Percentiles rank a stretch among this genome's conserved stretches.
Conservation (phyloP, 2,113 vertebrate genomes). For the Sturnus vulgaris region DNA sequence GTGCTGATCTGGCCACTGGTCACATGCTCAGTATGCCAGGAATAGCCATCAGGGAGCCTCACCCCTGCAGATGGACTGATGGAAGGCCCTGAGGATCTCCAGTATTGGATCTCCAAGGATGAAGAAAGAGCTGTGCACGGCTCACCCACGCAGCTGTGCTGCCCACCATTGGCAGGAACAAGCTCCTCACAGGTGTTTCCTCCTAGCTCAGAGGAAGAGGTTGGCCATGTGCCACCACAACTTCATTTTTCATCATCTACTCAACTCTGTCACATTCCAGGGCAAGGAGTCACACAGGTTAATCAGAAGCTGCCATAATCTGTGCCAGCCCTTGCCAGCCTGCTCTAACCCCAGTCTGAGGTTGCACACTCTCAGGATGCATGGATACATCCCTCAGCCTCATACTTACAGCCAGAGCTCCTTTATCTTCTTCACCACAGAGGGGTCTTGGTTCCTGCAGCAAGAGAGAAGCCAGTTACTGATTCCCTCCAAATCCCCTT, state of each 20-base stretch:
- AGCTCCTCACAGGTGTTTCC: not conserved
- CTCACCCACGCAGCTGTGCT: not conserved
- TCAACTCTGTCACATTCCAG: not conserved
- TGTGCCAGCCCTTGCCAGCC: not conserved
- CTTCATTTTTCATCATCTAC: not conserved
- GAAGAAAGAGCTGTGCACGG: not conserved
- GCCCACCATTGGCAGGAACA: not conserved
- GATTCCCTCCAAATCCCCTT: not conserved
- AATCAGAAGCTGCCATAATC: not conserved
- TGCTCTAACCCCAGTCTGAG: not conserved
- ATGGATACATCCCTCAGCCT: not conserved
- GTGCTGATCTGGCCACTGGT: not conserved
- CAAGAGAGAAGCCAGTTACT: not conserved
- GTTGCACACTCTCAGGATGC: too few relatives aligned
- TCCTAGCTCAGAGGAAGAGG: not conserved
- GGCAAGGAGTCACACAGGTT: not conserved
- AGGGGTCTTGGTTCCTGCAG: slow-evolving; percentile 48
- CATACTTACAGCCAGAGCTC: slow-evolving; percentile 57
- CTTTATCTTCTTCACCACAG: slow-evolving; percentile 47
- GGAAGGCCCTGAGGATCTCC: not conserved
- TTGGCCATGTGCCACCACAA: not conserved
- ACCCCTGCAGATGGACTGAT: not conserved
- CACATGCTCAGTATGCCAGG: not conserved
- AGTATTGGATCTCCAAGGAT: not conserved
- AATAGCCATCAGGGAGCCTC: not conserved